A percentile compares a stretch with the other conserved stretches of the same genome.
These are phyloP conservation scores for Triops longicaudatus DNA, from an alignment of 1,140 invertebrate species.

Conservation along the genomic window DNA sequence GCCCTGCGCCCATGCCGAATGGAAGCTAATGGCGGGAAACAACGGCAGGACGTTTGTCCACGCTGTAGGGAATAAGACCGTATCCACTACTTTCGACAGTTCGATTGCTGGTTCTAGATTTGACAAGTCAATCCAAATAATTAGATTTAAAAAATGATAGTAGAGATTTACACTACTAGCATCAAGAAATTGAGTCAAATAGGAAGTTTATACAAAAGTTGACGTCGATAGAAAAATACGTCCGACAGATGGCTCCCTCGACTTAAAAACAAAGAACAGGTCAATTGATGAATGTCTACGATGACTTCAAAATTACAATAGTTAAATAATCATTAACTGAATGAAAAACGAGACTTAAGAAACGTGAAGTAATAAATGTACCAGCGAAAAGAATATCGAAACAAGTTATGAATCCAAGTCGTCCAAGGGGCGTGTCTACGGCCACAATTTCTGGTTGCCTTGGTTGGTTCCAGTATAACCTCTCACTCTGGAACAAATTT, in stretches of 20 bases:
- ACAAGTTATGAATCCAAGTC: slow-evolving; percentile 39
- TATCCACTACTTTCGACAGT: slow-evolving; percentile 35
- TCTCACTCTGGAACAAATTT: slow-evolving; percentile 34
- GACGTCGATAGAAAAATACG: no score
- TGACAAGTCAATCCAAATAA: neutral
- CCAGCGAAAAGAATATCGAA: slow-evolving; percentile 40
- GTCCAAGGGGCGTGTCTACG: slow-evolving; percentile 36
- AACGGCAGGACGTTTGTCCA: slow-evolving; percentile 41
- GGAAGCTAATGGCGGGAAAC: slow-evolving; percentile 36
- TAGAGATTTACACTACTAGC: no score
- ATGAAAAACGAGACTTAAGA: neutral
- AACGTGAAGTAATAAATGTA: neutral
- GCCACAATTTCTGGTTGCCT: slow-evolving; percentile 33
- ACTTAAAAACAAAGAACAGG: no score
- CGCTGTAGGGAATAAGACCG: slow-evolving; percentile 40
- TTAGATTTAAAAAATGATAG: no score
- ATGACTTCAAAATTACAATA: no score
- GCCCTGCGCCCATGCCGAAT: slow-evolving; percentile 38
- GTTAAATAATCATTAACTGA: no score
- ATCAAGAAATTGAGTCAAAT: no score
- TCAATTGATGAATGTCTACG: neutral
- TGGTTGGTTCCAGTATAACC: slow-evolving; percentile 32
- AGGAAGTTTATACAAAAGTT: no score
- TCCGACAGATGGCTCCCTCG: no score
- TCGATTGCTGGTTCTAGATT: slow-evolving; percentile 34